These are phyloP conservation scores for Battus philenor DNA, from an alignment of 1,140 invertebrate genomes.

Conservation along the genomic window DNA sequence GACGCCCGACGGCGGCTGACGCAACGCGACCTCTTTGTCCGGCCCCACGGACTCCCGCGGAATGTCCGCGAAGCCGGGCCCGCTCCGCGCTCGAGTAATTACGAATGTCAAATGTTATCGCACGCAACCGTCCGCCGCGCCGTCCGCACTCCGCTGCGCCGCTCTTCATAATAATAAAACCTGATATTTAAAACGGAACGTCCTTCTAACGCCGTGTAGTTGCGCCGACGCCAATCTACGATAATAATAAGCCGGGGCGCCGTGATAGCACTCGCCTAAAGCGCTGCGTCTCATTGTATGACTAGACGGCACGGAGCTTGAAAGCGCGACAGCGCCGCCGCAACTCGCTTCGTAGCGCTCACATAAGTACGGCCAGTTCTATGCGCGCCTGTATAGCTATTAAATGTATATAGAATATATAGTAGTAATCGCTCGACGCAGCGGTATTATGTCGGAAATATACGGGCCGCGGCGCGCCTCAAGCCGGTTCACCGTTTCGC, in stretches of 20 bases:
- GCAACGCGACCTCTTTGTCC: conserved; percentile 72
- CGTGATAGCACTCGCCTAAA: conserved; percentile 44
- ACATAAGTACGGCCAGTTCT: conserved; percentile 76
- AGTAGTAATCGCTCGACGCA: conserved; percentile 76
- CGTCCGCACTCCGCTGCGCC: conserved; percentile 70
- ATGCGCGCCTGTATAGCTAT: conserved; percentile 76
- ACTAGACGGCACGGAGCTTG: conserved; percentile 31
- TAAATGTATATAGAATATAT: conserved; percentile 77
- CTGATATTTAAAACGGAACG: conserved; percentile 77
- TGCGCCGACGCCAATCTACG: conserved; percentile 76
- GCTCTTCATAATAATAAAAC: conserved; percentile 76
- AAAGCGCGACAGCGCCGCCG: conserved; percentile 52
- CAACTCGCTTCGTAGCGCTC: conserved; percentile 57
- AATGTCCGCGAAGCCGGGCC: conserved; percentile 57
- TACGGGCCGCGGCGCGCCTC: conserved; percentile 68
- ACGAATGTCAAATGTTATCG: conserved; percentile 75
- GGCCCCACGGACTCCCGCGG: conserved; percentile 54
- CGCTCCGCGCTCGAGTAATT: conserved; percentile 63
- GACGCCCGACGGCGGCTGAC: conserved; percentile 42
- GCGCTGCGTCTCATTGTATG: conserved; percentile 35
- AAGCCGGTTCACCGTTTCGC: conserved; percentile 62
- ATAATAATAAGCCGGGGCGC: conserved; percentile 73
- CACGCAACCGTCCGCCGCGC: conserved; percentile 63
- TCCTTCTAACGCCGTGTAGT: conserved; percentile 76
- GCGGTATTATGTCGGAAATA: conserved; percentile 76